Evolutionary conservation across 2,888 invertebrate genomes (phyloP).

Genomic region (Ormyrus thymus): DNA sequence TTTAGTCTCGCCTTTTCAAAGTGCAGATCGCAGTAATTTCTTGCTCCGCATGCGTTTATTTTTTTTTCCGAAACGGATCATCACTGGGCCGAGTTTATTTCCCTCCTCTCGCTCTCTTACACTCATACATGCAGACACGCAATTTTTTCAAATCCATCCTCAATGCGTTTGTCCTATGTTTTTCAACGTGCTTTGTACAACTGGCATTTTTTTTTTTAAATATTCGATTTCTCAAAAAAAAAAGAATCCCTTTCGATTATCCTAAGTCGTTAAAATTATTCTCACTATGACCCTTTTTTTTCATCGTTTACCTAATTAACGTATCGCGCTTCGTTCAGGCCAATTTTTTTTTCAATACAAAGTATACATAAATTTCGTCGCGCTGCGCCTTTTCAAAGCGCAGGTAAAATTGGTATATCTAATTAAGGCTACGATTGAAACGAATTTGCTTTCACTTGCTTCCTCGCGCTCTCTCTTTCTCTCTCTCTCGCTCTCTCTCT

Average conservation of each 20-base stretch:
- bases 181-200: slow-evolving; percentile 64
- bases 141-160: slow-evolving; percentile 31
- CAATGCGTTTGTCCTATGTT: slow-evolving; percentile 30
- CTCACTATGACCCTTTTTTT: slow-evolving; percentile 64
- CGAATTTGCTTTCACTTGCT: slow-evolving; percentile 56
- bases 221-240: slow-evolving; percentile 31
- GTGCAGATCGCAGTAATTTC: neutral
- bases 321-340: slow-evolving; percentile 52
- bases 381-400: neutral
- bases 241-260: slow-evolving; percentile 59
- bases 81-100: slow-evolving; percentile 62
- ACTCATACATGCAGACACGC: slow-evolving; percentile 26
- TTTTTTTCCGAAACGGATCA: slow-evolving; percentile 43
- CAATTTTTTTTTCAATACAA: slow-evolving; percentile 42
- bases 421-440: slow-evolving; percentile 66
- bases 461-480: neutral
- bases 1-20: slow-evolving; percentile 1
- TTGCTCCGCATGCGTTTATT: slow-evolving; percentile 5
- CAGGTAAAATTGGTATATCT: slow-evolving; percentile 60
- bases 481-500: neutral
- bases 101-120: slow-evolving; percentile 45
- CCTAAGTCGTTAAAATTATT: slow-evolving; percentile 70
- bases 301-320: slow-evolving; percentile 13
- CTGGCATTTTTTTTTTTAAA: slow-evolving; percentile 70
- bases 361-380: slow-evolving; percentile 43